Conservation (phyloP, 2,797 vertebrate species). For the Octomys mimax region DNA sequence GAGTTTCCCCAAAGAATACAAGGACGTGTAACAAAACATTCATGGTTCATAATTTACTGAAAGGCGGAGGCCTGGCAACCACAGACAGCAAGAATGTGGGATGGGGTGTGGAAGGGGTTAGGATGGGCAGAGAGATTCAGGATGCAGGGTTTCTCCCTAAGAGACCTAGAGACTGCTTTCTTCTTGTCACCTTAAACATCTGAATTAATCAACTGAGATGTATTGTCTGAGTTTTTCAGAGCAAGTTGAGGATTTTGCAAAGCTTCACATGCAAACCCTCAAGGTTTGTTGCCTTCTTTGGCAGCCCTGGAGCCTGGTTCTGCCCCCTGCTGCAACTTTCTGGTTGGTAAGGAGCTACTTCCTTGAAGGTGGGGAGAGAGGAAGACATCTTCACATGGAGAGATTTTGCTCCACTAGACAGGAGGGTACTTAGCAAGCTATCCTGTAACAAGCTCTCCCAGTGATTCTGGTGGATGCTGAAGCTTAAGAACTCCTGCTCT, state of each 20-base stretch:
- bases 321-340: background rate
- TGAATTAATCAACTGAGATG: background rate
- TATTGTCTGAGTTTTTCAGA: background rate
- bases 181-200: background rate
- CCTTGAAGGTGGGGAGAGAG: background rate
- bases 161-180: background rate
- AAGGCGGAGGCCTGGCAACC: background rate
- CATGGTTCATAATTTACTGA: background rate
- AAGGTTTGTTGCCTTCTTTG: background rate
- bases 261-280: background rate
- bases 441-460: background rate
- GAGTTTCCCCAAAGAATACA: background rate
- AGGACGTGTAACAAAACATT: background rate
- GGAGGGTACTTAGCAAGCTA: background rate
- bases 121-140: background rate
- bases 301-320: background rate
- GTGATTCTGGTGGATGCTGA: background rate
- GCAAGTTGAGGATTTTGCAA: background rate
- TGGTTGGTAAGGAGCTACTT: background rate
- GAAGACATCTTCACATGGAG: background rate
- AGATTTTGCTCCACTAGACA: background rate
- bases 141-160: background rate
- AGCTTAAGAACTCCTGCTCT: background rate
- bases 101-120: accelerated
- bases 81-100: background rate